These are phyloP conservation scores for Trypoxylon attenuatum DNA, from an alignment of 2,888 invertebrate genomes.

Conservation along the genomic window DNA sequence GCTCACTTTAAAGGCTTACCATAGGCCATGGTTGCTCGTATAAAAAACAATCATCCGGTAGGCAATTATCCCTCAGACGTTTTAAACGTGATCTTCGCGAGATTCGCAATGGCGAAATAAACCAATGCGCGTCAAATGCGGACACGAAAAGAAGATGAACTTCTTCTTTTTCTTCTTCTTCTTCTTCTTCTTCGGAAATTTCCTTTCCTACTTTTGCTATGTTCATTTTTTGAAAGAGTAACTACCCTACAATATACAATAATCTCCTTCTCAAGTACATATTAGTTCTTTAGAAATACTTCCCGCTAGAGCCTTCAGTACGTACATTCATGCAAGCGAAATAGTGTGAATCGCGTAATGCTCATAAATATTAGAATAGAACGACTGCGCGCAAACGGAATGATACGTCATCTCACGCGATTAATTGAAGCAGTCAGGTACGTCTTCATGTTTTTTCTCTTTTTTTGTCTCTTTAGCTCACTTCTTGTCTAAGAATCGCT, in stretches of 20 bases:
- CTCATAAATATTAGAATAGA: constrained; percentile 41
- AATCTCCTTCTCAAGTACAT: constrained; percentile 38
- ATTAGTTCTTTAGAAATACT: constrained; percentile 41
- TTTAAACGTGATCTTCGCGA: no score
- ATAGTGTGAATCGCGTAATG: constrained; percentile 41
- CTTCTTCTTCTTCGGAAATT: constrained; percentile 32
- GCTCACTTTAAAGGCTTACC: neutral
- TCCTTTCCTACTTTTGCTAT: constrained; percentile 40
- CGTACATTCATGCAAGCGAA: constrained; percentile 42
- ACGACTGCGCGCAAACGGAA: constrained; percentile 49
- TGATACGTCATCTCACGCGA: constrained; percentile 41
- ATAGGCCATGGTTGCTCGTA: neutral
- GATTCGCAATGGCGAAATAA: neutral
- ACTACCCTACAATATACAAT: constrained; percentile 44
- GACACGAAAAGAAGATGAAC: constrained; percentile 16
- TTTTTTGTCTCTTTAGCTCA: constrained; percentile 40
- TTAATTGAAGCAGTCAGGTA: constrained; percentile 63
- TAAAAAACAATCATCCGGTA: no score
- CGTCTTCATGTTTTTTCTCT: no score
- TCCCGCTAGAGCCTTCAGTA: constrained; percentile 26
- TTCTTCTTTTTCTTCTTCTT: no score
- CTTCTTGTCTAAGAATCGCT: constrained; percentile 43
- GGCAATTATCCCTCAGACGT: no score
- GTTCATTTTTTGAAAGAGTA: constrained; percentile 25
- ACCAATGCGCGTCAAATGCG: constrained; percentile 1